Base-by-base conservation (phyloP, 2,888 invertebrate species). In the Hesperia comma region DNA sequence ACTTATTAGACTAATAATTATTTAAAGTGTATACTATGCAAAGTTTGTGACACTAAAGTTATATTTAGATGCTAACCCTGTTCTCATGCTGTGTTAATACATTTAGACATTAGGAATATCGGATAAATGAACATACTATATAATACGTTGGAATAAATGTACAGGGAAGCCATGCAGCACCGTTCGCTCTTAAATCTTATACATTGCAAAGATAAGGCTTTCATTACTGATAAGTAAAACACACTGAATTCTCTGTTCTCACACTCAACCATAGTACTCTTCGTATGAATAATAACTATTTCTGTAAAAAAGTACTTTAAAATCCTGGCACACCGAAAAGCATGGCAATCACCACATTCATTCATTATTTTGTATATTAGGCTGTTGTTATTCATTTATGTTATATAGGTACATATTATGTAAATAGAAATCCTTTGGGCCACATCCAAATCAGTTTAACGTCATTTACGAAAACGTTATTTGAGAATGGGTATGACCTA, bases 31-130 rank as follows among this genome's bases (percentile, higher is more conserved):
- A 49, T 49, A 49, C 49, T 7, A 17, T 49, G 17, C 19, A 49
- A 49, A 10, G 49, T 49, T 49, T 49, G 49, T 49, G 49, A 63
- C 26, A 56, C 49, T 61, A 61, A 63, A 51, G 43, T 54, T 58
- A 40, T 37, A 67, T 43, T 57, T 43, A 60, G 64, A 57, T 64
- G 56, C 54, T 49, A 32, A 26, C 15, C 21, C 49, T 49, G 49
- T 46, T 46, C 5, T 49, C 49, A 49, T 12, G 19, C 19, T 49
- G 49, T 49, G 10, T 19, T 7, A 46, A 12, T 49, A 49, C 19
- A 49, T 3, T 46, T 46, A 15, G 19, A 49, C 10, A 49, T 2
- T 19, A 49, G 10, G 0, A 49, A 2, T 49, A 49, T 5, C 10
- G 19, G 19, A 10, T 10, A 12, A 14, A 43, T 5, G 10, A 49